A percentile compares a stretch with the other conserved stretches of the same genome.
phyloP scores from a whole-genome alignment of 2,797 vertebrate genomes.

The Pygocentrus nattereri region DNA sequence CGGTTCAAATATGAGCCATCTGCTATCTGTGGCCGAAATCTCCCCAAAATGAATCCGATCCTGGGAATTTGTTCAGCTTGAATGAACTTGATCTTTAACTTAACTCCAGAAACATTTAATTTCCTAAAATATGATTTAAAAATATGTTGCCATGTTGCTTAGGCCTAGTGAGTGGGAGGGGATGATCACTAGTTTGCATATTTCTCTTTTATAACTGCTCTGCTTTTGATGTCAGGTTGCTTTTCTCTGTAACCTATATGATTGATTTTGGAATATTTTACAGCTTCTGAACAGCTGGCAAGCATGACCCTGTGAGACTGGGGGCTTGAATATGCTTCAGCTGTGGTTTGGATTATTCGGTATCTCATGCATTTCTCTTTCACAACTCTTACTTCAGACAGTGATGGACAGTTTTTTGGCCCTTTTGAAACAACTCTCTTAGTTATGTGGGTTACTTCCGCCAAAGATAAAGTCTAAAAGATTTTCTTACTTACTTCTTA shows the following conservation, averaged over 20 bases:
- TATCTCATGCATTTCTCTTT: conserved; percentile 24
- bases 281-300: conserved; percentile 32
- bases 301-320: conserved; percentile 20
- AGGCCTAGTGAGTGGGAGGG: background rate
- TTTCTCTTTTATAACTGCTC: background rate
- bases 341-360: conserved; percentile 10
- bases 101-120: background rate
- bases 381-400: conserved; percentile 16
- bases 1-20: background rate
- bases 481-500: background rate
- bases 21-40: background rate
- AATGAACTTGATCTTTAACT: background rate
- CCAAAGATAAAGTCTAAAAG: background rate
- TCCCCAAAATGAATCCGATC: background rate
- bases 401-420: background rate
- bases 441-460: background rate
- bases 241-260: background rate
- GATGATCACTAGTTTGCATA: conserved; percentile 13
- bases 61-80: background rate
- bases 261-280: conserved; percentile 21
- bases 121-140: background rate
- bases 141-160: background rate
- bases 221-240: background rate
- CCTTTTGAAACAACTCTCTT: background rate
- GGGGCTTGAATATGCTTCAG: conserved; percentile 29